Evolutionary conservation across 2,113 vertebrate species (phyloP), one percentile per base, ranked within the genome.

Genomic region (Maccullochella peelii): DNA sequence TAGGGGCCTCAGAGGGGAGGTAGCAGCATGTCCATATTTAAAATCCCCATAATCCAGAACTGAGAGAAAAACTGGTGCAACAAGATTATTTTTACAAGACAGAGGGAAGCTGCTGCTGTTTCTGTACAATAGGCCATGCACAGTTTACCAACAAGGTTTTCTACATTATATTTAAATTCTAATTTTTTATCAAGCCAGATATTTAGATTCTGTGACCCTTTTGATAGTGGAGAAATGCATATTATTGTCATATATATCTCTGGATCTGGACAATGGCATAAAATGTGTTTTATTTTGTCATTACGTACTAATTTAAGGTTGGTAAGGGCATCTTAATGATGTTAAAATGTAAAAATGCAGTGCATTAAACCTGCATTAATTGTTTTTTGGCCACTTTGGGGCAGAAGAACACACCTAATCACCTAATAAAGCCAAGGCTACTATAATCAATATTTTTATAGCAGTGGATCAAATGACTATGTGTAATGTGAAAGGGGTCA

Each of bases 11-110:
- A 57, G 66, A 67, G 23, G 20, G 33, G 44, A 79, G 74, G 23
- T 27, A 55, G 74, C 40, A 74, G 54, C 66, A 16, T 70, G 73
- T 71, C 49, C 8, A 69, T 77, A 59, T 82, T 25, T 61, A 55
- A 80, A 52, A 73, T 65, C 59, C 2, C 9, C 3, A 3, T 80
- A 71, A 87, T 55, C 36, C 20, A 38, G 0, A 77, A 47, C n/a
- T 33, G 21, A 82, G 36, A 76, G 30, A 8, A 70, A 80, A 85
- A 38, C 44, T 47, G 18, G n/a, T 21, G 42, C 8, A 50, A 50
- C 54, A 47, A 40, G 2, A 14, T 7, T 25, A 10, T 42, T 58
- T 42, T 50, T 23, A 80, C 42, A 42, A 23, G 36, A 49, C 27
- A 62, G 62, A 63, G 40, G 27, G 12, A 25, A 76, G 50, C 49